Percentiles rank a stretch among this genome's conserved stretches.
These are phyloP conservation scores for Exaiptasia diaphana DNA, from an alignment of 64 coral and sea anemone genomes.

Conservation along the genomic window DNA sequence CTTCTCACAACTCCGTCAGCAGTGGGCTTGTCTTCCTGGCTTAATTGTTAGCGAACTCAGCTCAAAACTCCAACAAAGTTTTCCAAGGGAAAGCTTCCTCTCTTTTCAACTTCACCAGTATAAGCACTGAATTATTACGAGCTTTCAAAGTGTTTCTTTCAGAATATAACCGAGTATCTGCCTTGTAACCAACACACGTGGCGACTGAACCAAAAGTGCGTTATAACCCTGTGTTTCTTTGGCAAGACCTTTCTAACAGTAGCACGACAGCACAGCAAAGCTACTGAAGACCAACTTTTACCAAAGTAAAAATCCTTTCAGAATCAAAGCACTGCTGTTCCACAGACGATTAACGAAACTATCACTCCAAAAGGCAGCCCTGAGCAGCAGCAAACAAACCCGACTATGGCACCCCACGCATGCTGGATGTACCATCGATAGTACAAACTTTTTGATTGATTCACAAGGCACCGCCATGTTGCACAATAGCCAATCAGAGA, in stretches of 20 bases:
- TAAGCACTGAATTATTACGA: too few relatives aligned
- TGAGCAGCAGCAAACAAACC: slow-evolving; percentile 9
- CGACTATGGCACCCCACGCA: slow-evolving; percentile 19
- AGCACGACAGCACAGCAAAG: slow-evolving; percentile 1
- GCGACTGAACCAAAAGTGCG: slow-evolving; percentile 8
- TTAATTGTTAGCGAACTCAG: too few relatives aligned
- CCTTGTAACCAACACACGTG: slow-evolving; percentile 35
- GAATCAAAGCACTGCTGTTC: not conserved
- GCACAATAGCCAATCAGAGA: not conserved
- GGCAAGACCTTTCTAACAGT: too few relatives aligned
- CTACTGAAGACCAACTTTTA: not conserved
- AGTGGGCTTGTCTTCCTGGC: slow-evolving; percentile 6
- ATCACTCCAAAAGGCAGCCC: slow-evolving; percentile 13
- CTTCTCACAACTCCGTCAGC: not conserved
- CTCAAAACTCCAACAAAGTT: too few relatives aligned
- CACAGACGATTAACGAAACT: not conserved
- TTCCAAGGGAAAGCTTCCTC: too few relatives aligned
- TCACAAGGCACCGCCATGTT: not conserved
- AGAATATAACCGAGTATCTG: slow-evolving; percentile 15
- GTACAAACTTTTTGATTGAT: slow-evolving; percentile 16
- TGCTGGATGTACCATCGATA: slow-evolving; percentile 10
- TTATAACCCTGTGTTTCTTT: too few relatives aligned
- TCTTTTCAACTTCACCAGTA: too few relatives aligned
- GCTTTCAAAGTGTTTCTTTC: not conserved
- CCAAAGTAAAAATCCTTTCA: not conserved